phyloP scores from a whole-genome alignment of 2,113 vertebrate species.

The Hyaena hyaena region DNA sequence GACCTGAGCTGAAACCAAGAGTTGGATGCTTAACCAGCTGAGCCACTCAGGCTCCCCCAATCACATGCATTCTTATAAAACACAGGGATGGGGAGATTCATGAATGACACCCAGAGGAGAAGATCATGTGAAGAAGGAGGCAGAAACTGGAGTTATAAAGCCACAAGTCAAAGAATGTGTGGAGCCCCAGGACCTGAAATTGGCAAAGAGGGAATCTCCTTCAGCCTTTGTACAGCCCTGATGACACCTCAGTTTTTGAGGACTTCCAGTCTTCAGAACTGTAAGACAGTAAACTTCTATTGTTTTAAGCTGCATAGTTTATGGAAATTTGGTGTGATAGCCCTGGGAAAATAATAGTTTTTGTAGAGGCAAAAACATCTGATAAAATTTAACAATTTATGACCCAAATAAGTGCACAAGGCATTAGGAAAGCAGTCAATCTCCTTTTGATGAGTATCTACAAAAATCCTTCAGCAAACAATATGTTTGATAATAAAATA shows the following conservation, averaged over 20 bases:
- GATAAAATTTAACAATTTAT: neutral
- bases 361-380: neutral
- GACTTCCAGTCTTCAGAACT: neutral
- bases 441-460: neutral
- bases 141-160: neutral
- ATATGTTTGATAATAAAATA: neutral
- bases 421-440: neutral
- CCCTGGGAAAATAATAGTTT: neutral
- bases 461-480: neutral
- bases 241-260: neutral
- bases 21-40: no score
- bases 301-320: neutral
- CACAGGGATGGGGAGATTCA: neutral
- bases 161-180: neutral
- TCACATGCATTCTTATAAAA: neutral
- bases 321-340: neutral
- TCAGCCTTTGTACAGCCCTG: neutral
- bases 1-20: no score
- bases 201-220: neutral
- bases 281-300: neutral
- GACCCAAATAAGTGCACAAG: neutral
- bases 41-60: neutral
- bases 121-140: neutral
- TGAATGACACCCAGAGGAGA: neutral
- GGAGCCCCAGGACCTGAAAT: neutral